Evolutionary conservation across 2,797 vertebrate genomes (phyloP).

Genomic region (Pangasius krempfi): DNA sequence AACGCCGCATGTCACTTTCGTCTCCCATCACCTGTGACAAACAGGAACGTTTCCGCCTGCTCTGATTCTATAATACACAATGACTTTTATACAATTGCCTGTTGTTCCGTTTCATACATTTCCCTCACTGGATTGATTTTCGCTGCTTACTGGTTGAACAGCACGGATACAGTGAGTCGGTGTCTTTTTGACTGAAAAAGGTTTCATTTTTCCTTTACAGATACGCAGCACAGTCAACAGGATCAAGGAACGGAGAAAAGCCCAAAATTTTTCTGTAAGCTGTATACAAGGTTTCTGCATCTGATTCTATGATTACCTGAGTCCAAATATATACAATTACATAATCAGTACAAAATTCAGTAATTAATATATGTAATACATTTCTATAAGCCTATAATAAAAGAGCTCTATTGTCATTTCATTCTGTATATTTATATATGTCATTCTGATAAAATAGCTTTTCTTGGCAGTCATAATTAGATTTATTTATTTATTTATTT

Average conservation of each 20-base stretch:
- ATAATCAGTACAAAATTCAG: not conserved
- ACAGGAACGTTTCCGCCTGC: conserved; percentile 60
- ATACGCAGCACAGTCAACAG: conserved; percentile 81
- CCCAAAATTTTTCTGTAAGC: conserved; percentile 80
- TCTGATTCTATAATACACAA: conserved; percentile 40
- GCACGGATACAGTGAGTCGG: not conserved
- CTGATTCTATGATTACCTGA: conserved; percentile 23
- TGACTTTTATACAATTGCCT: conserved; percentile 31
- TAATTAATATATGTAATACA: not conserved
- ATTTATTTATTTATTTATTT: not conserved
- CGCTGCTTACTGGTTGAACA: not conserved
- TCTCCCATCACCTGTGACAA: conserved; percentile 73
- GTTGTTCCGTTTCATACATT: conserved; percentile 45
- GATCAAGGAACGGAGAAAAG: conserved; percentile 82
- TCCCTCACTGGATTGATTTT: conserved; percentile 36
- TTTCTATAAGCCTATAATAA: not conserved
- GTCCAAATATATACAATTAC: not conserved
- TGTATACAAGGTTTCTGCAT: conserved; percentile 13
- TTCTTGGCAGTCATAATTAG: not conserved
- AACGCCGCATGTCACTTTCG: conserved; percentile 78
- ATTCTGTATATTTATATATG: not conserved
- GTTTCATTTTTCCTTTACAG: conserved; percentile 63
- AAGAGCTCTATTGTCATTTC: not conserved
- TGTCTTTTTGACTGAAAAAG: conserved; percentile 35
- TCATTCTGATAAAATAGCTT: not conserved